Base-by-base conservation (phyloP, 2,113 vertebrate genomes). In the Silurus meridionalis region DNA sequence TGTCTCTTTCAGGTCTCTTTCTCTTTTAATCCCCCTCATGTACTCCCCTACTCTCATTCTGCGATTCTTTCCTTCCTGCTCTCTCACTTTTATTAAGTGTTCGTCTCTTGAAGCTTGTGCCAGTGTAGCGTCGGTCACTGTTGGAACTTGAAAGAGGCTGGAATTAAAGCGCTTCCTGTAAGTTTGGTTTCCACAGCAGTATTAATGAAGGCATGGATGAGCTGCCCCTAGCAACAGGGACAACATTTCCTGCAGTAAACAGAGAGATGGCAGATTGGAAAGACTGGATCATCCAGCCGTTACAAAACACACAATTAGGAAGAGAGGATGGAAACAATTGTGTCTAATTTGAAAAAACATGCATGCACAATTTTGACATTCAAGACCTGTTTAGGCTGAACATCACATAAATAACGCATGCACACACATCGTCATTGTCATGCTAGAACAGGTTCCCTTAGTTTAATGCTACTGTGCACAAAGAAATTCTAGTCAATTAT, bases 101-200 rank as follows among this genome's bases (percentile, higher is more conserved):
- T 66, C 37, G n/a, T 14, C 7, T 78, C 77, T 71, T 81, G 53
- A 84, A 87, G 85, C 81, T 58, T 55, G 78, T 83, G 85, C 83
- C 81, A 75, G 86, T 72, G 60, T 88, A 85, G 60, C 80, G 85
- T 89, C 91, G 83, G 90, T 77, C 48, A 86, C 19, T 13, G 55
- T 61, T 55, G 85, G 77, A 67, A 87, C 91, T 37, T 84, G 85
- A 90, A 90, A 90, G 91, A 60, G 84, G 83, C 84, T 81, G 53
- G 75, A 67, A 86, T 93, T 90, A 92, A 88, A 93, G 93, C 81
- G 92, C 89, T 93, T 94, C 93, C 94, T 92, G 91, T 88, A 71
- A 67, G 3, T 52, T 83, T 80, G 80, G 89, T 90, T 93, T 93
- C 91, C 92, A 92, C 90, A 83, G 90, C 58, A 14, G 78, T 80